Conservation (phyloP, 2,113 vertebrate species). For the Lepus timidus region DNA sequence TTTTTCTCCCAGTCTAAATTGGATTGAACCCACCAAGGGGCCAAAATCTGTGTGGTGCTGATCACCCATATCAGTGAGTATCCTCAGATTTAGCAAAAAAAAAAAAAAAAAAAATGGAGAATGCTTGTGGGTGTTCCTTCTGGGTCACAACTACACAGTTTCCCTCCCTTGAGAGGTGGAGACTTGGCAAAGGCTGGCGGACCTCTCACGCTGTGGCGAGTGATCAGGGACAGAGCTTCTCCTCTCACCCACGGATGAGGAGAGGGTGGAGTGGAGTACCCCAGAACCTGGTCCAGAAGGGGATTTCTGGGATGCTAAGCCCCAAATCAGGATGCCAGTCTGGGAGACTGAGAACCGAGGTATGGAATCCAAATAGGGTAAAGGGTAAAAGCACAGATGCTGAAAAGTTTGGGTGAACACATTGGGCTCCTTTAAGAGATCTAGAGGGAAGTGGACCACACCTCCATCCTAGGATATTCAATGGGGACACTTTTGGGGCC, state of each 20-base stretch:
- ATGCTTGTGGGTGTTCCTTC: not conserved
- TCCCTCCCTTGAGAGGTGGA: not conserved
- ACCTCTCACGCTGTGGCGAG: not conserved
- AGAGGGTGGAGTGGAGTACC: not conserved
- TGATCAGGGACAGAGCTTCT: not conserved
- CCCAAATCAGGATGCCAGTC: not conserved
- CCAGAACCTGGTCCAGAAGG: not conserved
- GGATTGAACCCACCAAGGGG: not conserved
- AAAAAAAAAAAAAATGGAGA: not conserved
- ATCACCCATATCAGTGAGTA: not conserved
- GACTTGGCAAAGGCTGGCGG: not conserved
- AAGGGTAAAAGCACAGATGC: not conserved
- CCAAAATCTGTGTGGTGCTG: not conserved
- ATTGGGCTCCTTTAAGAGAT: not conserved
- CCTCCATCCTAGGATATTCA: not conserved
- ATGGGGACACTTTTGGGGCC: not conserved
- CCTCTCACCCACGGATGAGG: not conserved
- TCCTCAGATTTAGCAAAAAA: not conserved
- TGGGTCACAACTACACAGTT: not conserved
- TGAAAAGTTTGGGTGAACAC: not conserved
- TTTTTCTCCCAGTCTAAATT: slow-evolving; percentile 38
- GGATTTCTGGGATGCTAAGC: not conserved
- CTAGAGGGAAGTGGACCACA: not conserved
- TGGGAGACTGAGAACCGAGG: not conserved
- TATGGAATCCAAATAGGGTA: not conserved